These are phyloP conservation scores for Montipora sp. DNA, from an alignment of 64 coral and sea anemone species.

Conservation along the genomic window DNA sequence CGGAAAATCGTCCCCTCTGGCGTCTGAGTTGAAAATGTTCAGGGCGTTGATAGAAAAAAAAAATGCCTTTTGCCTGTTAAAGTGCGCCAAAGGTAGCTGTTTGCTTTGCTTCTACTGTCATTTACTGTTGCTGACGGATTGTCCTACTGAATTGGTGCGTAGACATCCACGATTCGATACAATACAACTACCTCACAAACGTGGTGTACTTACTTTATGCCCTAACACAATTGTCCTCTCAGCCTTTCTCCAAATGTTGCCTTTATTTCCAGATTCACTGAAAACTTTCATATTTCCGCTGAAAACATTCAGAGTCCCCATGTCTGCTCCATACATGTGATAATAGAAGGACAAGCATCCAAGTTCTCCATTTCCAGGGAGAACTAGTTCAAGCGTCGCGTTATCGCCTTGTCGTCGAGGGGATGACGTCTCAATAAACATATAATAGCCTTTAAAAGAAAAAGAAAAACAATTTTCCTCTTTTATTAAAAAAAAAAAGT, in stretches of 20 bases:
- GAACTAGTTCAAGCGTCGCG: background rate
- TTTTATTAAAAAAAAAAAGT: too few species aligned
- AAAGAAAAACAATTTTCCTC: background rate
- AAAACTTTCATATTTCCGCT: background rate
- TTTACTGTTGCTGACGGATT: too few species aligned
- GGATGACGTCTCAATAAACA: conserved; percentile 46
- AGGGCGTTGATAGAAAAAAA: too few species aligned
- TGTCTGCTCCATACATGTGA: conserved; percentile 26
- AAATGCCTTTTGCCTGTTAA: too few species aligned
- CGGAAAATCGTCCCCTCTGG: too few species aligned
- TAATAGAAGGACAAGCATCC: conserved; percentile 40
- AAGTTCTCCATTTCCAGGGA: background rate
- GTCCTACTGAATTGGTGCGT: too few species aligned
- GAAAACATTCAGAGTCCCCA: conserved; percentile 22
- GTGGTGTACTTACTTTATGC: background rate
- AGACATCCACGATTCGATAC: too few species aligned
- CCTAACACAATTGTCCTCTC: background rate
- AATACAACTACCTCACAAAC: too few species aligned
- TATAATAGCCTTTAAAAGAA: conserved; percentile 14
- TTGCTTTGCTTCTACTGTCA: too few species aligned
- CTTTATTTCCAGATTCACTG: conserved; percentile 3
- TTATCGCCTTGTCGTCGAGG: conserved; percentile 3
- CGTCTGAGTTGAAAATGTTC: too few species aligned
- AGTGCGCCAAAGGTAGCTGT: too few species aligned
- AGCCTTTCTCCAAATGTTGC: conserved; percentile 37